phyloP scores from a whole-genome alignment of 2,113 vertebrate genomes.

The Nyctibius bracteatus region DNA sequence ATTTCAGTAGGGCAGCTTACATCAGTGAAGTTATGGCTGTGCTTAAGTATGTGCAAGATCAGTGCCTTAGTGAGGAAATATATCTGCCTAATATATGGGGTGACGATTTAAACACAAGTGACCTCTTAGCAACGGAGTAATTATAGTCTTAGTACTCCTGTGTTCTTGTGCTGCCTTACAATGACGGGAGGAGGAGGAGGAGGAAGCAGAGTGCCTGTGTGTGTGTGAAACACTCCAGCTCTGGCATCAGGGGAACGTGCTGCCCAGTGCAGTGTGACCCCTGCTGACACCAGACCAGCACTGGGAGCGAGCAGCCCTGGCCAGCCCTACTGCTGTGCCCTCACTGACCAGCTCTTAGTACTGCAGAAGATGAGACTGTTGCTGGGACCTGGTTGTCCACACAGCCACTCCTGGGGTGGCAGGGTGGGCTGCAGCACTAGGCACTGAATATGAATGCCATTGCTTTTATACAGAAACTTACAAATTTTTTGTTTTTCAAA shows the following conservation, averaged over 20 bases:
- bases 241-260: background rate
- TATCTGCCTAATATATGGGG: background rate
- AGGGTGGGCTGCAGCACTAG: background rate
- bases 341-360: background rate
- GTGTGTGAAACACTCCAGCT: background rate
- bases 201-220: background rate
- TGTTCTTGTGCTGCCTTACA: background rate
- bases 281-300: background rate
- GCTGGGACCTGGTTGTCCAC: background rate
- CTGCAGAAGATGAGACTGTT: background rate
- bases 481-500: background rate
- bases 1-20: background rate
- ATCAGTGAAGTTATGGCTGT: background rate
- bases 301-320: background rate
- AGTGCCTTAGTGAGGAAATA: background rate
- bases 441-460: background rate
- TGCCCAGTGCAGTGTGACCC: background rate
- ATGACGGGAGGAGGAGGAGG: background rate
- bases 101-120: background rate
- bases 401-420: background rate
- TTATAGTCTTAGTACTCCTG: background rate
- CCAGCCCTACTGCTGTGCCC: background rate
- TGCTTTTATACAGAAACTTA: background rate
- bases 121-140: background rate
- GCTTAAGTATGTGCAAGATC: background rate